Evolutionary conservation across 1,140 invertebrate species (phyloP).

Genomic region (Procambarus clarkii): DNA sequence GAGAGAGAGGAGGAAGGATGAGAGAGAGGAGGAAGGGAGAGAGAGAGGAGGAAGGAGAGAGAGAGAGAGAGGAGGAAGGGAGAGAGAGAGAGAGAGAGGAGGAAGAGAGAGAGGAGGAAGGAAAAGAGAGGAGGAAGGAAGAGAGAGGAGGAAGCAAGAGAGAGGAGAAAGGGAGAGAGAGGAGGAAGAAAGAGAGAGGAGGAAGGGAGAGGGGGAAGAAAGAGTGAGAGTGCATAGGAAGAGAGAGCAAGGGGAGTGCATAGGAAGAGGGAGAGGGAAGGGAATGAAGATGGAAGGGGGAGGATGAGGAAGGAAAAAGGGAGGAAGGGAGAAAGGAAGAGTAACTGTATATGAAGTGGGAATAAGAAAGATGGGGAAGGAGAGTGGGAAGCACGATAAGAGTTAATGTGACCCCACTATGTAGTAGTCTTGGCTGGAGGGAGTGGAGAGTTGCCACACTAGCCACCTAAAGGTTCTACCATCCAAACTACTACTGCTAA

Average conservation of each 20-base stretch:
- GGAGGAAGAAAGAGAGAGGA: constrained; percentile 1
- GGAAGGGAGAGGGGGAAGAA: constrained; percentile 18
- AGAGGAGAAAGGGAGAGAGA: constrained; percentile 2
- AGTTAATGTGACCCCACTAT: too few relatives aligned
- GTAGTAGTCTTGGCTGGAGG: too few relatives aligned
- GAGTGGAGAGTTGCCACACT: too few relatives aligned
- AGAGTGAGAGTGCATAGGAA: too few relatives aligned
- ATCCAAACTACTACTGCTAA: too few relatives aligned
- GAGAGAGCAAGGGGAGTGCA: too few relatives aligned
- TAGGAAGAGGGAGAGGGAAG: too few relatives aligned
- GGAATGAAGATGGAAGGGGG: too few relatives aligned
- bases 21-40: background rate
- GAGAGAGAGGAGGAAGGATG: background rate
- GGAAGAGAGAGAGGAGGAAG: background rate
- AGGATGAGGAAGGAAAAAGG: too few relatives aligned
- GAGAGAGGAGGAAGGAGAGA: background rate
- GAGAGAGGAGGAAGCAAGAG: background rate
- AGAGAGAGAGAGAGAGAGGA: constrained; percentile 17
- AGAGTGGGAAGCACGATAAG: too few relatives aligned
- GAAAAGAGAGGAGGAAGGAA: background rate
- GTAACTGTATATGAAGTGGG: background rate
- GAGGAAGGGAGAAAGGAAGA: background rate
- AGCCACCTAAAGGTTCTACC: too few relatives aligned
- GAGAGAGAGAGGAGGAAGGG: background rate
- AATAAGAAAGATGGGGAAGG: background rate